Evolutionary conservation across 2,797 vertebrate species (phyloP).

Genomic region (Lemur catta): DNA sequence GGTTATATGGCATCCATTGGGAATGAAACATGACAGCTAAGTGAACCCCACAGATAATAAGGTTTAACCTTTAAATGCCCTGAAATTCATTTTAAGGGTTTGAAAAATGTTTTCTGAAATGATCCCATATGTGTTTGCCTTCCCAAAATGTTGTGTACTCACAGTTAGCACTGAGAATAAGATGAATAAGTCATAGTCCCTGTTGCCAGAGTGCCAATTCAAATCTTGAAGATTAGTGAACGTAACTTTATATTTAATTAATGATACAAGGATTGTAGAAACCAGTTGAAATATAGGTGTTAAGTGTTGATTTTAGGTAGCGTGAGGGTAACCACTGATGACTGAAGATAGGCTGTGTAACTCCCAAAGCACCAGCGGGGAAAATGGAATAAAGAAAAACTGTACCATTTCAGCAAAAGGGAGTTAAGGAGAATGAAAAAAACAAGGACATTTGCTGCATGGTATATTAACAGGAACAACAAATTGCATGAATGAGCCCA

Average conservation of each 20-base stretch:
- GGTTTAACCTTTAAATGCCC: background rate
- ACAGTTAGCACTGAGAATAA: background rate
- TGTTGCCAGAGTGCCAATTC: background rate
- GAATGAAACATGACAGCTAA: background rate
- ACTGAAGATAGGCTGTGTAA: background rate
- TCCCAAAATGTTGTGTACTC: too few species aligned
- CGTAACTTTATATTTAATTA: fast-evolving
- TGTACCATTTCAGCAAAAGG: background rate
- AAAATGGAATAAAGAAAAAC: background rate
- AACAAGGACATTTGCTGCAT: background rate
- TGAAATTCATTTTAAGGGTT: background rate
- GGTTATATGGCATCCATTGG: background rate
- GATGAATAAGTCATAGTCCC: background rate
- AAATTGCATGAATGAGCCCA: background rate
- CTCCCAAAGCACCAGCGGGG: background rate
- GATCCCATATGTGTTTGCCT: background rate
- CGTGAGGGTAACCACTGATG: background rate
- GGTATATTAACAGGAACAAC: background rate
- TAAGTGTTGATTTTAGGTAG: background rate
- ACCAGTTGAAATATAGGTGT: too few species aligned
- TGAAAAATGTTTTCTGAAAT: background rate
- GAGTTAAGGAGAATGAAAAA: background rate
- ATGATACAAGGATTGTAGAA: background rate
- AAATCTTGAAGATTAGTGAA: background rate
- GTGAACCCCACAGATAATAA: background rate